Evolutionary conservation across 92 coral and sea anemone species (phyloP), one percentile per base, ranked within the genome.

Genomic region (Scolanthus callimorphus): DNA sequence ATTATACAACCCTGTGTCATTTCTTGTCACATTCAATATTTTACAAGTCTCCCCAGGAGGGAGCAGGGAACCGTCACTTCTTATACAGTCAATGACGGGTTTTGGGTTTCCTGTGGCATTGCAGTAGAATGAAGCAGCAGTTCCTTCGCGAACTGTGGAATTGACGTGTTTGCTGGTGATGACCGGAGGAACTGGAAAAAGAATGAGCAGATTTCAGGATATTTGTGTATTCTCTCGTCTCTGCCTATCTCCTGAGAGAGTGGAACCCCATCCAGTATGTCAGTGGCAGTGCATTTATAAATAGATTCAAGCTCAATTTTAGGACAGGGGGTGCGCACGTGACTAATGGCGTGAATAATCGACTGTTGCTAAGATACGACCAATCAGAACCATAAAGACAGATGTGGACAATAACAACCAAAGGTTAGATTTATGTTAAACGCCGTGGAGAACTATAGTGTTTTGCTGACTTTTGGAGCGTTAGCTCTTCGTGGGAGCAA

Each of bases 71-170:
- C 9, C 11, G 0, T 58, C 60, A 24, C 30, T 39, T 27, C 29
- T 20, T 3, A 37, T 27, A 79, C 85, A 78, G 0, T 51, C 29
- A 11, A 78, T 60, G 9, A 6, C 20, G 29, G 85, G 85, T 21
- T 31, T 51, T 15, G 85, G 85, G 13, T 70, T 28, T 27, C 85
- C 85, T 17, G 61, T 63, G 51, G 77, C 85, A 34, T 64, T 54
- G 63, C 85, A 78, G 20, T 45, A 50, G 1, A 71, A 56, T 4
- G 63, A 39, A 9, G 67, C 67, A 29, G 24, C 17, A n/a, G 11
- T 53, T 19, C 38, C 55, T 17, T 48, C 62, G 28, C 24, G 1
- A 10, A 26, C 50, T 30, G 29, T 46, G 11, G n/a, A n/a, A 26
- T 49, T 23, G 24, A 39, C 20, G 17, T 71, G 84, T 6, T 8